Evolutionary conservation across 2,888 invertebrate species (phyloP).

Genomic region (Ceraclea dissimilis): DNA sequence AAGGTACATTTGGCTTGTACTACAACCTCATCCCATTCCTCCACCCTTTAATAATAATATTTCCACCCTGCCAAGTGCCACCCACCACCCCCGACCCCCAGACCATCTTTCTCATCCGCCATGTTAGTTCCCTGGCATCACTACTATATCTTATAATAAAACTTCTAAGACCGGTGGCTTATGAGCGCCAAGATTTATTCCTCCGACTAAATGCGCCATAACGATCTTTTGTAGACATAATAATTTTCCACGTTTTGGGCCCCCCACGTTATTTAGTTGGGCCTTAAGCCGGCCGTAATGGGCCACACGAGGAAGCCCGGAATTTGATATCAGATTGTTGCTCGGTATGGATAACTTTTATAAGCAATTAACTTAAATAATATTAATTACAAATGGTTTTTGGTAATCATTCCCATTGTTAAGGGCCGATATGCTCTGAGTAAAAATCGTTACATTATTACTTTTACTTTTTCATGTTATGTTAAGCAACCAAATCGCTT

Average conservation of each 20-base stretch:
- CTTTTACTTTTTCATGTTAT: no score
- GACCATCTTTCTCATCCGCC: no score
- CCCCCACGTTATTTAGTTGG: constrained; percentile 16
- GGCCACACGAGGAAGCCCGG: neutral
- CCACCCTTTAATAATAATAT: no score
- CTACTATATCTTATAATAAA: constrained; percentile 37
- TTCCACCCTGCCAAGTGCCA: no score
- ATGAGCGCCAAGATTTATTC: constrained; percentile 44
- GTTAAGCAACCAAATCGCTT: no score
- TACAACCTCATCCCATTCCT: no score
- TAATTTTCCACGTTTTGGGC: constrained; percentile 26
- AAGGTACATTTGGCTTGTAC: no score
- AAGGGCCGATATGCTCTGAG: no score
- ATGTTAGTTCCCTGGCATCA: neutral
- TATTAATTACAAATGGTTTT: neutral
- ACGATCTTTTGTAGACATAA: constrained; percentile 28
- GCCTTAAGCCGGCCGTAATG: constrained; percentile 22
- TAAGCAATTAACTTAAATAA: neutral
- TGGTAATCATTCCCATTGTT: neutral
- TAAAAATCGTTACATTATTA: neutral
- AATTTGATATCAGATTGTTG: constrained; percentile 1
- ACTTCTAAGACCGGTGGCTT: constrained; percentile 44
- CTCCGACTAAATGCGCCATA: constrained; percentile 44
- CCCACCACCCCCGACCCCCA: no score
- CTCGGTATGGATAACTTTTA: neutral